Percentiles rank a stretch among this genome's conserved stretches.
Evolutionary conservation across 2,113 vertebrate genomes (phyloP).

Genomic region (Patagioenas fasciata): DNA sequence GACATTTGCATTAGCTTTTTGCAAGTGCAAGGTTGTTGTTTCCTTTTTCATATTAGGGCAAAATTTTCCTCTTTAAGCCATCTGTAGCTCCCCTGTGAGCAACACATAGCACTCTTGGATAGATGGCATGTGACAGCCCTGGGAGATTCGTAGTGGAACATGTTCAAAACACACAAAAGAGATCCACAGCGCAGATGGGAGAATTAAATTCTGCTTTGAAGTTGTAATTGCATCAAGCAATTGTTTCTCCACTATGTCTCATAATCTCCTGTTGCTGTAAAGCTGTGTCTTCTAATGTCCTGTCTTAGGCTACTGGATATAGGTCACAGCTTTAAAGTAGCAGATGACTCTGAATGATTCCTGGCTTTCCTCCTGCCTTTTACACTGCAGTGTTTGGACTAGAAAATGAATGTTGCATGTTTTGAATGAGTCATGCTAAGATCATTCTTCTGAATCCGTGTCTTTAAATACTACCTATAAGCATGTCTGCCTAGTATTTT

Average conservation of each 20-base stretch:
- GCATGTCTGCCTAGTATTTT: neutral
- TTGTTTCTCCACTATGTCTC: neutral
- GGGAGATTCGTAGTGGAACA: neutral
- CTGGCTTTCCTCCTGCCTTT: neutral
- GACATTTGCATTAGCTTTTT: neutral
- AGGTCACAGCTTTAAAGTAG: constrained; percentile 52
- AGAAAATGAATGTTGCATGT: neutral
- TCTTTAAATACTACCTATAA: neutral
- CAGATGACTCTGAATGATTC: neutral
- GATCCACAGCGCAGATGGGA: neutral
- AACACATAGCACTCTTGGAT: neutral
- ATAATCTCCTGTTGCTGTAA: constrained; percentile 39
- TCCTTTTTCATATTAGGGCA: neutral
- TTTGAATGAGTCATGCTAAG: neutral
- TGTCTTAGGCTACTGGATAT: constrained; percentile 12
- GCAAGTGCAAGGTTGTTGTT: neutral
- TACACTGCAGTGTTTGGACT: neutral
- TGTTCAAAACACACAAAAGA: neutral
- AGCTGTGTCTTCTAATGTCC: constrained; percentile 13
- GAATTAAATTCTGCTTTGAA: constrained; percentile 27
- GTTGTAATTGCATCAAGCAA: neutral
- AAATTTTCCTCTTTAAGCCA: neutral
- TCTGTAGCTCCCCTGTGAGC: neutral
- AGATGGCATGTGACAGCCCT: neutral
- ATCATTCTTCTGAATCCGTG: neutral